Evolutionary conservation across 2,797 vertebrate genomes (phyloP), one percentile per base, ranked within the genome.

Genomic region (Darevskia nairensis): DNA sequence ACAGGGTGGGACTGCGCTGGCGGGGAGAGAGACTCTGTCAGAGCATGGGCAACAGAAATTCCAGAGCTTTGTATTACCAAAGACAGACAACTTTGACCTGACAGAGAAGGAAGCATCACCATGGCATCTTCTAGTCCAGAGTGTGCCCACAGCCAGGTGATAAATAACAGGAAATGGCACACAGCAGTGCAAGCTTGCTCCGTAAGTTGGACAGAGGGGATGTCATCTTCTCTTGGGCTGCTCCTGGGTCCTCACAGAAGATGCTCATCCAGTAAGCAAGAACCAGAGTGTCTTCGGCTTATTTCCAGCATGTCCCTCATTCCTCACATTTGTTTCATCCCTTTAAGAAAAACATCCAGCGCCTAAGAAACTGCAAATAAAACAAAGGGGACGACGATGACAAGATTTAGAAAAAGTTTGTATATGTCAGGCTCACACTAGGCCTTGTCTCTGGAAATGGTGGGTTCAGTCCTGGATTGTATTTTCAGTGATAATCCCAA

Each of bases 241-340:
- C 82, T 90, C 90, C 88, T 3, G 77, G 86, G 94, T 95, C 93
- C 95, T 94, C 93, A 92, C 64, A 93, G 90, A 88, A 91, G 89
- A 88, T 80, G 86, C 89, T 50, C 88, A 92, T 87, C 86, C 92
- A 85, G 75, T 59, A 82, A 84, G 91, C 87, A 90, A 91, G n/a
- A 77, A 90, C 84, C 88, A 87, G 94, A 87, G 86, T 88, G 87
- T 90, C 90, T 93, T 79, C 6, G 90, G 29, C 88, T 78, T 94
- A 92, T 90, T 90, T 95, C 92, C 94, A 94, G 64, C 91, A 95
- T 92, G 94, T 95, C 94, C 96, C 95, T 95, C 90, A 93, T 95
- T 96, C 95, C 94, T 91, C 94, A 94, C 94, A 95, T 95, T 50
- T 50, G 92, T 90, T 93, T 91, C 95, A 93, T 88, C 80, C 80